phyloP scores from a whole-genome alignment of 1,140 invertebrate genomes.

The Bacillus rossius region DNA sequence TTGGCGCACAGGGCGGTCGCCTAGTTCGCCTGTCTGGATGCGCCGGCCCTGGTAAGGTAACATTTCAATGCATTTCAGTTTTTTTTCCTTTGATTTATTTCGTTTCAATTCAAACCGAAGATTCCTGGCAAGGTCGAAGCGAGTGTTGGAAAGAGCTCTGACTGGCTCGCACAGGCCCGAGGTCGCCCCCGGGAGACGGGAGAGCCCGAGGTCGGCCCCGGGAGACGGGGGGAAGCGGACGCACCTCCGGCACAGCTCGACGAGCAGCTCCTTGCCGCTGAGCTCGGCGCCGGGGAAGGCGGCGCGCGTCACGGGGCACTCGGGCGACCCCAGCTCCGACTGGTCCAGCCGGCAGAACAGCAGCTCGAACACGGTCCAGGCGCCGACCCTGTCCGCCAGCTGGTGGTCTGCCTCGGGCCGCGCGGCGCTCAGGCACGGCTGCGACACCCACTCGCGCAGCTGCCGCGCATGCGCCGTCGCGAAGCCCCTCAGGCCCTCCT shows the following conservation, averaged over 20 bases:
- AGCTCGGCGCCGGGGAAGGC: conserved; percentile 37
- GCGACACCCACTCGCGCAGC: background rate
- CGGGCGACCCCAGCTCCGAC: conserved; percentile 1
- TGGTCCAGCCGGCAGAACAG: conserved; percentile 18
- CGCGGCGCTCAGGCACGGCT: conserved; percentile 12
- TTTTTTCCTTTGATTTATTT: no score
- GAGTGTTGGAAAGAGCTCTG: no score
- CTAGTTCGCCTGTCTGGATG: no score
- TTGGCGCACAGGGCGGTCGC: no score
- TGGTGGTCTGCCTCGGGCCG: conserved; percentile 11
- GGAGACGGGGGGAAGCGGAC: no score
- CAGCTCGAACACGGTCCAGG: conserved; percentile 27
- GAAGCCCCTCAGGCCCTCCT: background rate
- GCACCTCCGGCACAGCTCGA: conserved; percentile 16
- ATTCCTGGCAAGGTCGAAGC: no score
- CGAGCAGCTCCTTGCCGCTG: conserved; percentile 28
- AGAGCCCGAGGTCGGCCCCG: no score
- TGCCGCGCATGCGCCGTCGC: background rate
- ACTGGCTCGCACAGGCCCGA: no score
- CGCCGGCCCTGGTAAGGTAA: no score
- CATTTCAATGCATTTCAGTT: no score
- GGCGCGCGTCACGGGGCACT: conserved; percentile 31
- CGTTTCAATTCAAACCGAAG: no score
- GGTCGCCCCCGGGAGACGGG: no score
- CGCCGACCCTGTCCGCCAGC: conserved; percentile 3